A percentile compares a stretch with the other conserved stretches of the same genome.
Evolutionary conservation across 2,888 invertebrate genomes (phyloP).

Genomic region (Phalangium opilio): DNA sequence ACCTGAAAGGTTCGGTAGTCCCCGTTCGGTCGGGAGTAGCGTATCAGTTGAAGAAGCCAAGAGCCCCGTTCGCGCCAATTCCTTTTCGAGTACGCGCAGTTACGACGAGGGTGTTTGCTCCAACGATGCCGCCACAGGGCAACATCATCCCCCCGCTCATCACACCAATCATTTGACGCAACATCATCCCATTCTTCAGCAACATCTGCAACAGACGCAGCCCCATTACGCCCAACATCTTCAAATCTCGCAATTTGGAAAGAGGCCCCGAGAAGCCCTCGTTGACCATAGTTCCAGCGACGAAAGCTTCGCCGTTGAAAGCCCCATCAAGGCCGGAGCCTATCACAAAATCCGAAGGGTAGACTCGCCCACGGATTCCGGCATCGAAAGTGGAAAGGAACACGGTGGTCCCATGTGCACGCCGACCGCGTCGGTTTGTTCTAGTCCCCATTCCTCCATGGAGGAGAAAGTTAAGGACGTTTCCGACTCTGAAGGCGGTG

Average conservation of each 20-base stretch:
- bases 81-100: constrained; percentile 50
- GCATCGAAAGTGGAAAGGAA: constrained; percentile 82
- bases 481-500: constrained; percentile 11
- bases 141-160: constrained; percentile 9
- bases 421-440: constrained; percentile 21
- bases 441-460: constrained; percentile 38
- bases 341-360: constrained; percentile 30
- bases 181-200: constrained; percentile 12
- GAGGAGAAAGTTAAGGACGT: constrained; percentile 47
- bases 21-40: constrained; percentile 17
- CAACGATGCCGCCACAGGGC: constrained; percentile 7
- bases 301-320: constrained; percentile 28
- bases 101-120: constrained; percentile 9
- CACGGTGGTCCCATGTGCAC: constrained; percentile 44
- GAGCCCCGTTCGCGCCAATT: constrained; percentile 55
- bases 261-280: constrained; percentile 6
- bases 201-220: constrained; percentile 14
- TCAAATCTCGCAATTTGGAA: constrained; percentile 3
- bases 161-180: constrained; percentile 1
- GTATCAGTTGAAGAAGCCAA: constrained; percentile 55
- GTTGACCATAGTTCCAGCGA: constrained; percentile 50
- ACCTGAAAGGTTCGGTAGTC: constrained; percentile 17
- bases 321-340: constrained; percentile 15
- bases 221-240: constrained; percentile 7
- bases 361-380: constrained; percentile 82